Conservation (phyloP, 2,797 vertebrate genomes). For the Diplodus sargus region DNA sequence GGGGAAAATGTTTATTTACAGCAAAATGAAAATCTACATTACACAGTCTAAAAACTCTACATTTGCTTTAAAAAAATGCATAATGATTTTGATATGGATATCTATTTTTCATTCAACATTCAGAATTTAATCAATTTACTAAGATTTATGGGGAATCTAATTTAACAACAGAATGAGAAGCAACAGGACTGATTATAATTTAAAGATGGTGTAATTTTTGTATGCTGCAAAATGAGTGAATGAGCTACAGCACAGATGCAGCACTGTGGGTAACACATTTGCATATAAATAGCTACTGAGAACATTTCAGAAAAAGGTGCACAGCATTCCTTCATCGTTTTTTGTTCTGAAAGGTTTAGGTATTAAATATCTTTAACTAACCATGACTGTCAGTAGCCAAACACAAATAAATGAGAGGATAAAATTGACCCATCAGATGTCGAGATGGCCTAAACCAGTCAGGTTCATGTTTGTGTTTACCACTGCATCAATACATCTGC, state of each 20-base stretch:
- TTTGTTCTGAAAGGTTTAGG: constrained; percentile 44
- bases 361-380: constrained; percentile 42
- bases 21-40: constrained; percentile 70
- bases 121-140: constrained; percentile 53
- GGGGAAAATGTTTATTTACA: constrained; percentile 81
- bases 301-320: constrained; percentile 63
- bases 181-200: background rate
- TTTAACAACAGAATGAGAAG: constrained; percentile 20
- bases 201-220: background rate
- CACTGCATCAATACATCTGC: constrained; percentile 21
- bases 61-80: constrained; percentile 58
- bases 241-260: constrained; percentile 27
- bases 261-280: constrained; percentile 15
- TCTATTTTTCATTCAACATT: constrained; percentile 56
- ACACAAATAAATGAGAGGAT: constrained; percentile 48
- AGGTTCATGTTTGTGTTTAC: constrained; percentile 50
- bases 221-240: constrained; percentile 7
- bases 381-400: constrained; percentile 46
- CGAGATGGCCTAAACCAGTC: constrained; percentile 73
- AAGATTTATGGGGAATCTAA: constrained; percentile 5
- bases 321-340: constrained; percentile 69
- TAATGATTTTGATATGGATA: constrained; percentile 51
- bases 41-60: constrained; percentile 71
- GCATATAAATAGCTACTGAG: constrained; percentile 64
- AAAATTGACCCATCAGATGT: constrained; percentile 59